phyloP scores from a whole-genome alignment of 2,113 vertebrate genomes.

The Pteronura brasiliensis region DNA sequence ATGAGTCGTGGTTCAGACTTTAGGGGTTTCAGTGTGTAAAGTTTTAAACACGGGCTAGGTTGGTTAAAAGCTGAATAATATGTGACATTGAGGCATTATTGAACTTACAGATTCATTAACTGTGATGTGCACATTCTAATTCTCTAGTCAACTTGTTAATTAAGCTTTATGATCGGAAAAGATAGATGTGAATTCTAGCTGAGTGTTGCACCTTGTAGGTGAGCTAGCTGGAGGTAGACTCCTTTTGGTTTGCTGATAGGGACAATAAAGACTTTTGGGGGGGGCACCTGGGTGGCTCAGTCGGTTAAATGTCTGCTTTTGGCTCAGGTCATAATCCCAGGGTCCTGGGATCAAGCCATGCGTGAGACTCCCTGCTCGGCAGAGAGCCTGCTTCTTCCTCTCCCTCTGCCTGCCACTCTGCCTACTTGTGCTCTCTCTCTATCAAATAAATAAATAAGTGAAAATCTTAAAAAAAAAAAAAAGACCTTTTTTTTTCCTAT shows the following conservation, averaged over 20 bases:
- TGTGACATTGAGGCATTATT: background rate
- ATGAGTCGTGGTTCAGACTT: background rate
- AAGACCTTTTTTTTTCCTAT: background rate
- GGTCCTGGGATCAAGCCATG: too few species aligned
- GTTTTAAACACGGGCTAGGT: background rate
- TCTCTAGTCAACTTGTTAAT: slow-evolving; percentile 12
- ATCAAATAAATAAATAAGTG: too few species aligned
- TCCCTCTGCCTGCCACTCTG: too few species aligned
- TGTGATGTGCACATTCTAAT: background rate
- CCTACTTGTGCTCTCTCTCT: too few species aligned
- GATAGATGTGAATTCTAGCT: background rate
- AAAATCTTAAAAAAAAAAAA: too few species aligned
- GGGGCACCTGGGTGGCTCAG: too few species aligned
- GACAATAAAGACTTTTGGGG: background rate
- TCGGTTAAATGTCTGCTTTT: too few species aligned
- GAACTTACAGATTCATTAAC: slow-evolving; percentile 3
- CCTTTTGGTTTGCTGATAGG: background rate
- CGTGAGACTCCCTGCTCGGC: too few species aligned
- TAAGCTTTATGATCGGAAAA: background rate
- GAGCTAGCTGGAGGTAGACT: background rate
- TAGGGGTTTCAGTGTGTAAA: background rate
- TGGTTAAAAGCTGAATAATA: background rate
- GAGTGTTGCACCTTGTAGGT: background rate
- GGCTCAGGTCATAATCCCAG: too few species aligned
- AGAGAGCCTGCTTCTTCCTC: too few species aligned